Evolutionary conservation across 2,888 invertebrate genomes (phyloP).

Genomic region (Noctua janthina): DNA sequence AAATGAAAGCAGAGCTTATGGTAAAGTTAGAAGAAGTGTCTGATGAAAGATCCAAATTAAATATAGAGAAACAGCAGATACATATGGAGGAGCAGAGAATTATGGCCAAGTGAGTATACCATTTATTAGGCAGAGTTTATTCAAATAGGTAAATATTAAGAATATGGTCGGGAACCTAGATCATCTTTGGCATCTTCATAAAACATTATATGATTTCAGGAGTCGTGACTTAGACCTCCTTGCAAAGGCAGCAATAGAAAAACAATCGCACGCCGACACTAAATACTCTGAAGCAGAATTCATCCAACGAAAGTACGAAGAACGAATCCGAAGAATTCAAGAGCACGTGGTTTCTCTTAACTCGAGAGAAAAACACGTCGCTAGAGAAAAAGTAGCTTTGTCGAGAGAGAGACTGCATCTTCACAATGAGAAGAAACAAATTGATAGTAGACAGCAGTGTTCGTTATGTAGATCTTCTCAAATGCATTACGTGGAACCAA

Average conservation of each 20-base stretch:
- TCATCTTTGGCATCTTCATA: background rate
- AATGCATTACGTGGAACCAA: constrained; percentile 73
- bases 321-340: constrained; percentile 90
- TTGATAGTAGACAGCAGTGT: constrained; percentile 83
- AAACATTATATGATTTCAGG: constrained; percentile 68
- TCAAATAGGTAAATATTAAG: background rate
- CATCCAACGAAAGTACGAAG: constrained; percentile 89
- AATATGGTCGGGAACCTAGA: background rate
- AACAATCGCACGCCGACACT: constrained; percentile 90
- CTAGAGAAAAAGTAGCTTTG: constrained; percentile 90
- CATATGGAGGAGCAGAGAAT: constrained; percentile 86
- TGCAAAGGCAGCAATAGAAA: constrained; percentile 90
- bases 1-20: constrained; percentile 85
- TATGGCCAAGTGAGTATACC: constrained; percentile 81
- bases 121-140: background rate
- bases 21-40: constrained; percentile 85
- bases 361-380: constrained; percentile 90
- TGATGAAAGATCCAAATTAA: constrained; percentile 84
- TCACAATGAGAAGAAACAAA: constrained; percentile 89
- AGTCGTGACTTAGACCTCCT: constrained; percentile 88
- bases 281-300: constrained; percentile 90
- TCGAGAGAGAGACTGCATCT: constrained; percentile 90
- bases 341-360: constrained; percentile 89
- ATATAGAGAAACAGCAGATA: constrained; percentile 83
- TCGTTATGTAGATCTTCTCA: constrained; percentile 84